phyloP scores from a whole-genome alignment of 2,113 vertebrate species.

The Brachypodius melanocephalos region DNA sequence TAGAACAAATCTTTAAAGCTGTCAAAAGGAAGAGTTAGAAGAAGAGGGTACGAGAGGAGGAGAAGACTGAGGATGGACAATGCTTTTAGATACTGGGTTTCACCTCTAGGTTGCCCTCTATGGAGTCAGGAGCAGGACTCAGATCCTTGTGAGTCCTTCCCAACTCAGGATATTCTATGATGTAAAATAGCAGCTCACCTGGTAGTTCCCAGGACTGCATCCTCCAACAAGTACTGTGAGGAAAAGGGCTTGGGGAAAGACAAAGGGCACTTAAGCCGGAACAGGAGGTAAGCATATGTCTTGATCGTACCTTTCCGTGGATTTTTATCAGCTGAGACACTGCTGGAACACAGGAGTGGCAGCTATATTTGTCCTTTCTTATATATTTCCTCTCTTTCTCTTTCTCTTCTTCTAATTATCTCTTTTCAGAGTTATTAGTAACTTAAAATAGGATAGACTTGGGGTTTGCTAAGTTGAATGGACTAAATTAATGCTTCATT shows the following conservation, averaged over 20 bases:
- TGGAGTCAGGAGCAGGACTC: not conserved
- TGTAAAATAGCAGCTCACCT: not conserved
- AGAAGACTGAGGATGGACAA: not conserved
- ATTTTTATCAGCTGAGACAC: not conserved
- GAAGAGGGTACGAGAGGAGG: not conserved
- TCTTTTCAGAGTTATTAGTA: not conserved
- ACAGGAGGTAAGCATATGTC: not conserved
- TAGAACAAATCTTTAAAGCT: not conserved
- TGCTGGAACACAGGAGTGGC: not conserved
- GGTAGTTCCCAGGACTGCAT: not conserved
- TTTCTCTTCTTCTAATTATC: not conserved
- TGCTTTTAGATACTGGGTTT: not conserved
- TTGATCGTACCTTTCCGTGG: not conserved
- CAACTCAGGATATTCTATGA: not conserved
- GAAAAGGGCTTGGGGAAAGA: not conserved
- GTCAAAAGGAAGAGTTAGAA: not conserved
- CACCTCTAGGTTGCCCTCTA: not conserved
- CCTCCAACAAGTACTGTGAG: not conserved
- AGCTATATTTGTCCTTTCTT: not conserved
- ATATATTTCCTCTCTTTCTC: not conserved
- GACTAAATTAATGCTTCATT: not conserved
- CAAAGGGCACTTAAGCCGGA: not conserved
- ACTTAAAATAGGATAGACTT: not conserved
- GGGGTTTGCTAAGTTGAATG: not conserved
- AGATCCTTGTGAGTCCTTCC: not conserved